These are phyloP conservation scores for Poecilia velifera DNA, from an alignment of 2,797 vertebrate species.

Conservation along the genomic window DNA sequence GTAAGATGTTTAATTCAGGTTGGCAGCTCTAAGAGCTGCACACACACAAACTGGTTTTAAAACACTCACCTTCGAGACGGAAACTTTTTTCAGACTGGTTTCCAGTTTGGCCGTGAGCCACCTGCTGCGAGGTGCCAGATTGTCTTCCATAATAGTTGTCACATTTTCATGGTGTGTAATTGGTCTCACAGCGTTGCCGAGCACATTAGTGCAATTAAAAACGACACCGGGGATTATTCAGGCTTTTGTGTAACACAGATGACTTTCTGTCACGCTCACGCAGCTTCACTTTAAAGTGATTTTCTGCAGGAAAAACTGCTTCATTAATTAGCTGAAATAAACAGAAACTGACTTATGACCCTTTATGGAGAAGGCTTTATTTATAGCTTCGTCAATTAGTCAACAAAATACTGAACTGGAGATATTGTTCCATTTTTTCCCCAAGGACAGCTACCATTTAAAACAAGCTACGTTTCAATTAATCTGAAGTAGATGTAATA, in stretches of 20 bases:
- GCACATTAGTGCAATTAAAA: constrained; percentile 33
- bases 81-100: constrained; percentile 31
- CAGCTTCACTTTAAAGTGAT: constrained; percentile 9
- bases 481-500: not conserved
- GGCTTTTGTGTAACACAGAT: constrained; percentile 17
- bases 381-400: not conserved
- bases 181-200: constrained; percentile 20
- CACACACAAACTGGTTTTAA: constrained; percentile 7
- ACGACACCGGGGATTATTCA: constrained; percentile 14
- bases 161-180: constrained; percentile 24
- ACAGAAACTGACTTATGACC: constrained; percentile 7
- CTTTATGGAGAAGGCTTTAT: not conserved
- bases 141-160: not conserved
- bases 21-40: constrained; percentile 4
- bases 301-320: constrained; percentile 1
- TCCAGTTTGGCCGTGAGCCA: constrained; percentile 24
- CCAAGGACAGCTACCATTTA: not conserved
- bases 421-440: not conserved
- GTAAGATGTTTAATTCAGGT: constrained; percentile 27
- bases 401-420: not conserved
- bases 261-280: constrained; percentile 13
- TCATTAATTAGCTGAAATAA: constrained; percentile 16
- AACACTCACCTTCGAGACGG: constrained; percentile 3
- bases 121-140: not conserved
- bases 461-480: not conserved